Base-by-base conservation (phyloP, 2,888 invertebrate species). In the Melinaea menophilus region DNA sequence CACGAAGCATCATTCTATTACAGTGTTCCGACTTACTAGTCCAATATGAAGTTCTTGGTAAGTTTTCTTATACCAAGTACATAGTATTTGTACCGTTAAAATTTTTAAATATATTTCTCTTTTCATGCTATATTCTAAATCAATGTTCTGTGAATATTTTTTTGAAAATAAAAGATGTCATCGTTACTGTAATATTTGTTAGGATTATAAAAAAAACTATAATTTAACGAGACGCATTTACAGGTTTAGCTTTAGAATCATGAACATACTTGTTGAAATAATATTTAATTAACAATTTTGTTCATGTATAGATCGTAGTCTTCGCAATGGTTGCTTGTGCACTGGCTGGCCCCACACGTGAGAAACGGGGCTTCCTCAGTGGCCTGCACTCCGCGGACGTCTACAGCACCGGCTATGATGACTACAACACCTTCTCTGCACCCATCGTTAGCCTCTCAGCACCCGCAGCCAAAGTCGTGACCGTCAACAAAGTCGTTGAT, bases 391-490 rank as follows among this genome's bases (percentile, higher is more conserved):
- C 48, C 12, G 35, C 55, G 45, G 64, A 51, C 51, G 63, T 62
- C 33, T 55, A 56, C n/a, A 34, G 37, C 55, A 22, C 22, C 22
- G 22, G 22, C 22, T 22, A 22, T 22, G 22, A 22, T 22, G 22
- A 22, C 1, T 22, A 22, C 22, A 22, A 22, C 2, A 69, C 75
- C 0, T 69, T 55, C 5, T 66, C 63, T 64, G 22, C 22, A 22
- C 22, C 22, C 22, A 22, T 22, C 22, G 22, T 22, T 1, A 22
- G 22, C 22, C 22, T 22, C 22, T 22, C 22, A 22, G 66, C 82
- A 45, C 63, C 78, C 62, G 78, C 79, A 55, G 78, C 80, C 64
- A 82, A 79, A 65, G 77, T 83, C 1, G 79, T 84, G 56, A 76
- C 73, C 67, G 76, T 79, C 1, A 73, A 73, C 37, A 75, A 73